Evolutionary conservation across 2,113 vertebrate genomes (phyloP).

Genomic region (Neopipo cinnamomea): DNA sequence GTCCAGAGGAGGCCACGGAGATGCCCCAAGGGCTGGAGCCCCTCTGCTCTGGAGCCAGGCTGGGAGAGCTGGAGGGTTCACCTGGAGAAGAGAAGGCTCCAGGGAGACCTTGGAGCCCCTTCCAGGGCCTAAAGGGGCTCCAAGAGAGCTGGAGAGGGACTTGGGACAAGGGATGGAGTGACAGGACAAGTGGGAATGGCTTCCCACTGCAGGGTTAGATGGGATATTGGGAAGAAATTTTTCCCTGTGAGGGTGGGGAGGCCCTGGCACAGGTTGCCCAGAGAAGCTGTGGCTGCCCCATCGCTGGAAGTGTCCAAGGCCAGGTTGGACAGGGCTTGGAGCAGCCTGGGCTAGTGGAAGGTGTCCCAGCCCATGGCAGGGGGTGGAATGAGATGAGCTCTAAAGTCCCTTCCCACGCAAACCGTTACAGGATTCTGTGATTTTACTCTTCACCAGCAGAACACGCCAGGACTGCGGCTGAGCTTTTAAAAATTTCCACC

Average conservation of each 20-base stretch:
- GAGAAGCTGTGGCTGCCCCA: background rate
- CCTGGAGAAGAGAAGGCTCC: too few relatives aligned
- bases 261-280: background rate
- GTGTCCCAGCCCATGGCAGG: background rate
- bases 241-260: background rate
- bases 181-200: background rate
- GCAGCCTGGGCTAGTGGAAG: background rate
- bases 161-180: background rate
- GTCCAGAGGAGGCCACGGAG: background rate
- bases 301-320: background rate
- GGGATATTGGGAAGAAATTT: background rate
- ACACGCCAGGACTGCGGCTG: fast-evolving
- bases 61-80: background rate
- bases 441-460: background rate
- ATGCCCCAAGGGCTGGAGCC: background rate
- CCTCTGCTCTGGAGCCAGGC: background rate
- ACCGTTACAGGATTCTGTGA: background rate
- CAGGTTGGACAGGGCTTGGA: background rate
- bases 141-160: background rate
- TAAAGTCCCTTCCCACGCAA: background rate
- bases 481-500: fast-evolving
- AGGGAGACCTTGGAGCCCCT: background rate
- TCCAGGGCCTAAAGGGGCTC: background rate
- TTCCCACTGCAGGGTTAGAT: background rate
- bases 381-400: background rate